Conservation (phyloP, 2,113 vertebrate species). For the Aegithalos caudatus region DNA sequence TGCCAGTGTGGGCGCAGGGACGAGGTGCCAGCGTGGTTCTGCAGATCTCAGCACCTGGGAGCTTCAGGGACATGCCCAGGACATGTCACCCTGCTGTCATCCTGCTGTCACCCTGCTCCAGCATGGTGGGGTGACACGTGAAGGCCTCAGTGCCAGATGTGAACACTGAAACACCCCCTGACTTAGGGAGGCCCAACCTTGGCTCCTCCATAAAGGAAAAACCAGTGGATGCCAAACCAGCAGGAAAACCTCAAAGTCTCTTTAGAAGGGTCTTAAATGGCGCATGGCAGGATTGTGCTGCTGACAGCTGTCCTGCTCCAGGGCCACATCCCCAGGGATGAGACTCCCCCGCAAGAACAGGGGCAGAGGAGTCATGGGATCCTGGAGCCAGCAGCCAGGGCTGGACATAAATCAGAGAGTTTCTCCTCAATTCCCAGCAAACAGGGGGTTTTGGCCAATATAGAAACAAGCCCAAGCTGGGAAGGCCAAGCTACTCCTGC, state of each 20-base stretch:
- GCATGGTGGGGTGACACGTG: rapidly evolving
- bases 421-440: neutral
- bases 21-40: rapidly evolving
- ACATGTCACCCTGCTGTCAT: neutral
- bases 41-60: neutral
- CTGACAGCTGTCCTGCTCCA: neutral
- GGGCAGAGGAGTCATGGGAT: neutral
- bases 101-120: neutral
- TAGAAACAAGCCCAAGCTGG: neutral
- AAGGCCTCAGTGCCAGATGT: neutral
- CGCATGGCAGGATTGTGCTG: neutral
- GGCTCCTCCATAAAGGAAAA: neutral
- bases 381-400: neutral
- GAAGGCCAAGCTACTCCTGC: neutral
- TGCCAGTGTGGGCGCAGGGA: neutral
- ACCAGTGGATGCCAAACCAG: rapidly evolving
- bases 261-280: neutral
- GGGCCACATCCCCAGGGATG: neutral
- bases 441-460: neutral
- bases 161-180: neutral
- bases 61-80: neutral
- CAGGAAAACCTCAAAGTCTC: neutral
- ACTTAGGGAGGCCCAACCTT: neutral
- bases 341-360: neutral
- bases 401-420: neutral